Percentiles rank a stretch among this genome's conserved stretches.
phyloP scores from a whole-genome alignment of 2,113 vertebrate genomes.

The Phasianus colchicus region DNA sequence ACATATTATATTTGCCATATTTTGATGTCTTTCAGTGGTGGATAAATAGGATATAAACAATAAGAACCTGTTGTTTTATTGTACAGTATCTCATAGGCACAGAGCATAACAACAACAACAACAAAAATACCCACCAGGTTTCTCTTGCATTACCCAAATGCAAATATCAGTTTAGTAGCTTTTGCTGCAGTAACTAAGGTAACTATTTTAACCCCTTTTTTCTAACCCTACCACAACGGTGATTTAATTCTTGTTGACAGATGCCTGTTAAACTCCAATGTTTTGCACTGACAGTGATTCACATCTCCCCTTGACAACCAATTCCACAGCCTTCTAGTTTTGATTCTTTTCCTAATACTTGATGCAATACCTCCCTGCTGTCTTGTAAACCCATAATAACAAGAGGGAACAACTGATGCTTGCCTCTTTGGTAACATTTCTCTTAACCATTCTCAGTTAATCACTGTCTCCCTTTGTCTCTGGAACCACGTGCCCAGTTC shows the following conservation, averaged over 20 bases:
- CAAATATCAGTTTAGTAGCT: neutral
- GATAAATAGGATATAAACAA: neutral
- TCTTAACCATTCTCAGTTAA: neutral
- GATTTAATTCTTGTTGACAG: conserved; percentile 11
- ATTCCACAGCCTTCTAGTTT: neutral
- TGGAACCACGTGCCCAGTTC: neutral
- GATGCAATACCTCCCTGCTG: conserved; percentile 11
- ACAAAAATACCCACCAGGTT: neutral
- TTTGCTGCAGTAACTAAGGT: neutral
- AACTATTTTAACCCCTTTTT: neutral
- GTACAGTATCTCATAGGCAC: neutral
- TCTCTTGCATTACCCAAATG: neutral
- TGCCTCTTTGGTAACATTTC: neutral
- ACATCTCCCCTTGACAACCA: conserved; percentile 10
- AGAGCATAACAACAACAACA: neutral
- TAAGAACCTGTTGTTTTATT: neutral
- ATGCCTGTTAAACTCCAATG: neutral
- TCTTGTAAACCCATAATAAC: neutral
- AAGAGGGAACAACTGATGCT: conserved; percentile 16
- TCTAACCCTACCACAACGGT: neutral
- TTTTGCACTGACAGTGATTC: conserved; percentile 10
- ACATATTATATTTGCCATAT: neutral
- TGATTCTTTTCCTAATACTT: neutral
- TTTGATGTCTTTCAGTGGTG: neutral
- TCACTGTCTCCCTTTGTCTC: neutral